phyloP scores from a whole-genome alignment of 1,140 invertebrate genomes.

The Argopecten irradians region DNA sequence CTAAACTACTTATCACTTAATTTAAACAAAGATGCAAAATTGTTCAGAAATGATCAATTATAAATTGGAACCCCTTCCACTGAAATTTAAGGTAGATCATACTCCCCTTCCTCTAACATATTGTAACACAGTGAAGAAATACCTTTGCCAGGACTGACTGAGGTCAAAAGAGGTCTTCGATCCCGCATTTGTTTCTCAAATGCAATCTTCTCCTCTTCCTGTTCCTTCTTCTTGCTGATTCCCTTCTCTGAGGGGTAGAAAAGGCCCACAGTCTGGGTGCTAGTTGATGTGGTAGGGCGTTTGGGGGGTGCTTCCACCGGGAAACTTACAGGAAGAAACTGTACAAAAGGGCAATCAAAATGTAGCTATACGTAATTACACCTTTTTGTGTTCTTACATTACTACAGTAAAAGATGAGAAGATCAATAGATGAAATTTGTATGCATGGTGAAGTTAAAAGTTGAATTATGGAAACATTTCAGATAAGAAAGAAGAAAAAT shows the following conservation, averaged over 20 bases:
- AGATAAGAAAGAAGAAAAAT: too few relatives aligned
- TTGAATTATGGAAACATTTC: too few relatives aligned
- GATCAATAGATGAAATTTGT: too few relatives aligned
- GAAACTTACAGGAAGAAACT: conserved; percentile 54
- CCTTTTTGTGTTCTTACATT: too few relatives aligned
- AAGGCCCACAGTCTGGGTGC: conserved; percentile 76
- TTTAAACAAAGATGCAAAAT: too few relatives aligned
- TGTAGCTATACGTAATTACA: too few relatives aligned
- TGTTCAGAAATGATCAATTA: too few relatives aligned
- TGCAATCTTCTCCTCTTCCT: conserved; percentile 70
- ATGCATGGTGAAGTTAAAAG: too few relatives aligned
- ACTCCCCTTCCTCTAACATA: not conserved
- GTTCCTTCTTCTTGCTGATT: conserved; percentile 66
- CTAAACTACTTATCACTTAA: too few relatives aligned
- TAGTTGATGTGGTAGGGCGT: conserved; percentile 47
- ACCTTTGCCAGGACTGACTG: conserved; percentile 77
- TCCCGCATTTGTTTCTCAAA: conserved; percentile 74
- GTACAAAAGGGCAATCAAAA: not conserved
- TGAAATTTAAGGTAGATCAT: not conserved
- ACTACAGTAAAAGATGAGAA: too few relatives aligned
- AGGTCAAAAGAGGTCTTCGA: conserved; percentile 72
- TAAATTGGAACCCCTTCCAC: not conserved
- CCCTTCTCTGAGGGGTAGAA: conserved; percentile 75
- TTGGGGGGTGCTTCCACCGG: conserved; percentile 43
- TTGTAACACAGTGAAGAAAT: not conserved